Evolutionary conservation across 2,113 vertebrate species (phyloP), one percentile per base, ranked within the genome.

Genomic region (Nerophis ophidion): DNA sequence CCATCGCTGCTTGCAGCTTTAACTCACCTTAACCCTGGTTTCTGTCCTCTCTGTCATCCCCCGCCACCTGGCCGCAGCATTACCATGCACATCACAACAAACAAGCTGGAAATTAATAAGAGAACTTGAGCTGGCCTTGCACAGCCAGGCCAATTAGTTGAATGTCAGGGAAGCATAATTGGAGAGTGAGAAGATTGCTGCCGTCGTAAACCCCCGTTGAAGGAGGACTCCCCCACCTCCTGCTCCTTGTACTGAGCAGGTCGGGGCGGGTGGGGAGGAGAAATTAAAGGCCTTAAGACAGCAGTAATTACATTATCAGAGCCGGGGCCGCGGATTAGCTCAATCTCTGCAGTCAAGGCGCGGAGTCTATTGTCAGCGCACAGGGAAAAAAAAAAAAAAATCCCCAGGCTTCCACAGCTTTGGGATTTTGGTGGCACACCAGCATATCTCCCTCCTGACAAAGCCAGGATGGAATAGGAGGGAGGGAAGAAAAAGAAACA

Each of bases 231-330:
- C 91, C 52, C 74, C 59, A 86, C 77, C 19, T 48, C 89, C 89
- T 83, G 87, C 89, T 93, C 93, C 94, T 92, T 93, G 92, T 89
- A 81, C 70, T 87, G 92, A 92, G 92, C 92, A 92, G 90, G 93
- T 90, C 93, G 80, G 75, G 40, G 40, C 19, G 36, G 54, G 4
- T 44, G n/a, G n/a, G 12, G 54, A 75, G 72, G 80, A 74, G 69
- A 90, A 95, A 98, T 95, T 94, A 97, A 91, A 98, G 93, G 94
- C 92, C 93, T 94, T 94, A 93, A 96, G 93, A 94, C 93, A 91
- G 93, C 92, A 90, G 93, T 98, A 98, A 98, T 98, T 98, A 99
- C 94, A 98, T 98, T 99, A 98, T 98, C 96, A 95, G 93, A 95
- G 93, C 92, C 83, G 81, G 92, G 80, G 75, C 92, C 86, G 89